Evolutionary conservation across 37 sponge, comb jelly and placozoan species (phyloP), one percentile per base, ranked within the genome.

Genomic region (Bolinopsis microptera): DNA sequence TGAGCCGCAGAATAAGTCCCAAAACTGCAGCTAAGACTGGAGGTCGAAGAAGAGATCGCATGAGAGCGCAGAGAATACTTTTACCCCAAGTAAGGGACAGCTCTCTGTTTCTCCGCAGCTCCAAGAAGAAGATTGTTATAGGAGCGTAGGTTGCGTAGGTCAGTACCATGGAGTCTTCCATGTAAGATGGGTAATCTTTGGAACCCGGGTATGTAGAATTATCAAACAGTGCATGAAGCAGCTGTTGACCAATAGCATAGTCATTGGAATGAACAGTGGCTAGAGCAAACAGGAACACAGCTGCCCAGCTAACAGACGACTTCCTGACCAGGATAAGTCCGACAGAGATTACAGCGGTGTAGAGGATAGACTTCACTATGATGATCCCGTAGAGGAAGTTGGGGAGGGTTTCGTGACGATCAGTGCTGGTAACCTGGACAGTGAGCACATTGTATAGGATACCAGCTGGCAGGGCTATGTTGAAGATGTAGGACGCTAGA

Each of bases 381-480:
- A 77, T 34, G 34, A 77, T 77, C 35, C 80, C 27, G 22, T 32
- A 27, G 21, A 77, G 21, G 36, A 77, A 77, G 37, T 33, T 32
- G 21, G 28, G 22, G 36, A 77, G 80, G 18, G 33, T 32, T 21
- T 1, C 35, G 18, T 31, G 2, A 5, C 35, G 18, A 36, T 77
- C 36, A 18, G 33, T 28, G 5, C 80, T 9, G 36, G 80, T 77
- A 0, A 77, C 36, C 33, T 77, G 28, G 3, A 77, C 32, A 0
- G 80, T 77, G 36, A 77, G 27, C 36, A 77, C 32, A 36, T 77
- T 77, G 90, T 33, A 38, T 25, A 86, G 35, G 61, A 86, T 41
- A 2, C 90, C 90, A 0, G 90, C 90, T 24, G 90, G 90, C 0
- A 86, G 90, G 90, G 90, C 90, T 30, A 86, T 86, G 61, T 86